Evolutionary conservation across 1,140 invertebrate species (phyloP).

Genomic region (Atta texana): DNA sequence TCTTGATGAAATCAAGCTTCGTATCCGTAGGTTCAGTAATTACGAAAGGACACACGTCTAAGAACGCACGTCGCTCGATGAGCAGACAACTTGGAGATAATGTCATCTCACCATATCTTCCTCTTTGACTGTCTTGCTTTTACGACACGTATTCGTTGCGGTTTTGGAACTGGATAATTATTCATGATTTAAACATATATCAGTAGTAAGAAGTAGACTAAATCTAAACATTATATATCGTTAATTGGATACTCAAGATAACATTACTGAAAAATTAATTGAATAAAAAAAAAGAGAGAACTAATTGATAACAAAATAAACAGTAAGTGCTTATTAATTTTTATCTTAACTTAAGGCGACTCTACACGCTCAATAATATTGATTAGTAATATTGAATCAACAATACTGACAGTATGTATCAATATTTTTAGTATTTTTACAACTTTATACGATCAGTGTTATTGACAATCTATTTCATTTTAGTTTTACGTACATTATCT

Average conservation of each 20-base stretch:
- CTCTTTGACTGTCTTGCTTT: slow-evolving; percentile 13
- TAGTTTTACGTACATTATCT: too few relatives aligned
- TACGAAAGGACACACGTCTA: not conserved
- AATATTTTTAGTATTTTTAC: too few relatives aligned
- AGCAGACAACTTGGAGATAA: slow-evolving; percentile 48
- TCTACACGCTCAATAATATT: too few relatives aligned
- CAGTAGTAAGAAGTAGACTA: not conserved
- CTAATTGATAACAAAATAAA: not conserved
- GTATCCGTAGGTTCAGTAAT: slow-evolving; percentile 56
- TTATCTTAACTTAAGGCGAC: not conserved
- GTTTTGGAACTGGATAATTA: slow-evolving; percentile 35
- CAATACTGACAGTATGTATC: too few relatives aligned
- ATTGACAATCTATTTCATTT: too few relatives aligned
- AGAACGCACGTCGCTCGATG: slow-evolving; percentile 29
- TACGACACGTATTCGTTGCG: slow-evolving; percentile 36
- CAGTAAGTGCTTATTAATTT: not conserved
- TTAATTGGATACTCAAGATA: not conserved
- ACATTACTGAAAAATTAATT: not conserved
- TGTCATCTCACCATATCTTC: slow-evolving; percentile 14
- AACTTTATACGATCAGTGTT: too few relatives aligned
- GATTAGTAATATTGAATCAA: too few relatives aligned
- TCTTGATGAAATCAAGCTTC: slow-evolving; percentile 24
- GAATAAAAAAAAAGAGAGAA: not conserved
- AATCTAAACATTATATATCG: not conserved
- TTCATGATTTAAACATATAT: not conserved